Percentiles rank a stretch among this genome's conserved stretches.
Conservation (phyloP, 2,113 vertebrate species). For the Salvelinus sp. region DNA sequence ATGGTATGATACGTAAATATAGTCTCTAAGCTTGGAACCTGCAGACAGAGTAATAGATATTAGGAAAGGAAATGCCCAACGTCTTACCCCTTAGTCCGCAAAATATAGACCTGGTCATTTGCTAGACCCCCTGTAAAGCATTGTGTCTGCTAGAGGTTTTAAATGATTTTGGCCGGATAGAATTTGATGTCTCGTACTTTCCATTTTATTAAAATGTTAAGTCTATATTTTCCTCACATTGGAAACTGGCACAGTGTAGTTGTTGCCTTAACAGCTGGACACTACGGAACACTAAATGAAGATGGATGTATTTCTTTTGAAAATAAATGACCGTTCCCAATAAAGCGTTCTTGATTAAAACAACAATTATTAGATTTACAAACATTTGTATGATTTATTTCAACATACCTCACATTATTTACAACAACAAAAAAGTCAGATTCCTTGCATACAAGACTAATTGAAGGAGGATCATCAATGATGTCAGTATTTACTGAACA, state of each 20-base stretch:
- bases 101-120: not conserved
- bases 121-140: not conserved
- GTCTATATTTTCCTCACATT: not conserved
- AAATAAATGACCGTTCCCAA: not conserved
- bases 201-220: not conserved
- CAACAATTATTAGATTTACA: not conserved
- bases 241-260: not conserved
- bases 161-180: not conserved
- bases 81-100: not conserved
- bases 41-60: not conserved
- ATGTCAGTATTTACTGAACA: not conserved
- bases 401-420: conserved; percentile 16
- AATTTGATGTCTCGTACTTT: not conserved
- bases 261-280: not conserved
- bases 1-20: not conserved
- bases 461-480: not conserved
- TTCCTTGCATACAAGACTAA: not conserved
- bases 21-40: conserved; percentile 16
- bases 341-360: conserved; percentile 1
- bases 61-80: not conserved
- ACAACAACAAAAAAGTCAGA: conserved; percentile 16
- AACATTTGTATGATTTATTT: conserved; percentile 32
- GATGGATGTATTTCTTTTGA: no score
- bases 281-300: not conserved
- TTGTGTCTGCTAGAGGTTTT: not conserved